A percentile compares a stretch with the other conserved stretches of the same genome.
Evolutionary conservation across 1,140 invertebrate genomes (phyloP).

Genomic region (Diuraphis noxia): DNA sequence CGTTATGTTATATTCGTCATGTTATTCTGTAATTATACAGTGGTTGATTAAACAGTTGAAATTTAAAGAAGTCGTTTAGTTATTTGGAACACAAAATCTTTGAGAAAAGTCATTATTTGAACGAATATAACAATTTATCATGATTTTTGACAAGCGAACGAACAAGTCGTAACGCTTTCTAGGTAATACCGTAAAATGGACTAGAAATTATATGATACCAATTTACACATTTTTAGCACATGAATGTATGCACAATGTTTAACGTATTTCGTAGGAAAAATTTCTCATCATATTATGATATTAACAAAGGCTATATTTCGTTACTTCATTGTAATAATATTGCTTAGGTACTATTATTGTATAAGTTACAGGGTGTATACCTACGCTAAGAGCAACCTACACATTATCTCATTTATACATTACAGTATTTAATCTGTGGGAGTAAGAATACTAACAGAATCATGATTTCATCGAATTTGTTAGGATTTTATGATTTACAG

Average conservation of each 20-base stretch:
- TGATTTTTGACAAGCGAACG: background rate
- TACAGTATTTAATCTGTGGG: background rate
- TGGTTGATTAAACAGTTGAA: background rate
- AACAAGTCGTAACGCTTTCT: background rate
- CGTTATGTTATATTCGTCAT: background rate
- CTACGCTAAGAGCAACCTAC: background rate
- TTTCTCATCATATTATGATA: background rate
- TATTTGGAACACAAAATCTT: background rate
- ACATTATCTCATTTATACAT: background rate
- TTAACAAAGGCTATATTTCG: background rate
- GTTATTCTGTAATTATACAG: background rate
- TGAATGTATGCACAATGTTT: background rate
- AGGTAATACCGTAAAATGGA: background rate
- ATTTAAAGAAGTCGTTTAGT: background rate
- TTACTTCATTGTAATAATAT: background rate
- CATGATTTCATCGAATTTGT: background rate
- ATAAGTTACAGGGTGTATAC: background rate
- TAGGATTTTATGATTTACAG: background rate
- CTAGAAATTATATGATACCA: background rate
- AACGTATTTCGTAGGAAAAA: background rate
- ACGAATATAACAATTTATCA: background rate
- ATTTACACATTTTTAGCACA: background rate
- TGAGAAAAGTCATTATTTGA: background rate
- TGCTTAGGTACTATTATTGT: background rate
- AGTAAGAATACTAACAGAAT: background rate